Evolutionary conservation across 2,888 invertebrate species (phyloP).

Genomic region (Pseudococcus jackbeardsleyi): DNA sequence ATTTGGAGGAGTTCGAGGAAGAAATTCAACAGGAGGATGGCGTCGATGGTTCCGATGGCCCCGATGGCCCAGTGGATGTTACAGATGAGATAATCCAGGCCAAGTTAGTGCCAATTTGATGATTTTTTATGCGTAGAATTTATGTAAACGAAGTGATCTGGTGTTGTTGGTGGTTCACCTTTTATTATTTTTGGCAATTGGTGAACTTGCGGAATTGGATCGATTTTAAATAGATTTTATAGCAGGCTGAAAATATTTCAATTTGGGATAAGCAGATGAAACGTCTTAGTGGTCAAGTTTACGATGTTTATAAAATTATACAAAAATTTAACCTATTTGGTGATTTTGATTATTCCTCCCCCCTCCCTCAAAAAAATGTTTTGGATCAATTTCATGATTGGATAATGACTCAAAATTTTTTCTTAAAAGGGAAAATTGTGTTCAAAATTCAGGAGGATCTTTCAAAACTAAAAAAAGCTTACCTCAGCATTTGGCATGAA

Average conservation of each 20-base stretch:
- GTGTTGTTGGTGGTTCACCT: neutral
- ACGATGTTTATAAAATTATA: neutral
- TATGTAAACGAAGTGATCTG: neutral
- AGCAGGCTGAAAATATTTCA: neutral
- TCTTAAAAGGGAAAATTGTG: too few species aligned
- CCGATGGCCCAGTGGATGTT: too few species aligned
- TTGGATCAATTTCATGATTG: too few species aligned
- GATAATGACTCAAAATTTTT: too few species aligned
- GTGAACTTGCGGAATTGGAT: neutral
- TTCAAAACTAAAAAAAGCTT: too few species aligned
- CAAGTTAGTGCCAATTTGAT: too few species aligned
- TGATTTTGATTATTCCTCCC: too few species aligned
- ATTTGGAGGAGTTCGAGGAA: conserved; percentile 81
- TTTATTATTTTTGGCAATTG: conserved; percentile 42
- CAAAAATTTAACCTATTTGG: too few species aligned
- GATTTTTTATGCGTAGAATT: neutral
- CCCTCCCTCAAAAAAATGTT: too few species aligned
- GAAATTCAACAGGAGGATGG: conserved; percentile 72
- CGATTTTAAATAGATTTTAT: neutral
- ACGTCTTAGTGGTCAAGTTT: neutral
- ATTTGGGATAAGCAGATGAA: neutral
- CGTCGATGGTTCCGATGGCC: neutral
- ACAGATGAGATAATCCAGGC: too few species aligned
- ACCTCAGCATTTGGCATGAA: too few species aligned
- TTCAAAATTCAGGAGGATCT: too few species aligned